These are phyloP conservation scores for Synchiropus splendidus DNA, from an alignment of 2,113 vertebrate species.

Conservation along the genomic window DNA sequence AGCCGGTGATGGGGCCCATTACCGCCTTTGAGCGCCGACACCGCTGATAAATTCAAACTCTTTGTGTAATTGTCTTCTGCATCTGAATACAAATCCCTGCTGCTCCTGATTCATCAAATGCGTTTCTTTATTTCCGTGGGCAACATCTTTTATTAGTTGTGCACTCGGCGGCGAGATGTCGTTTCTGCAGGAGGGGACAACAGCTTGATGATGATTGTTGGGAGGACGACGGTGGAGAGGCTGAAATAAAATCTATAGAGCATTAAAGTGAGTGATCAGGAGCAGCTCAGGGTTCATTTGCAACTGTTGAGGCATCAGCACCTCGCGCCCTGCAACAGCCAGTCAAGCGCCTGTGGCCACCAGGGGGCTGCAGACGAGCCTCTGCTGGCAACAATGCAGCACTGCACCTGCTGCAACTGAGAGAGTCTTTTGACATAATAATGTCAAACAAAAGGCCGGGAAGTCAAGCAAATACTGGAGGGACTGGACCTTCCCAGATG, in stretches of 20 bases:
- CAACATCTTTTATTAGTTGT: slow-evolving; percentile 98
- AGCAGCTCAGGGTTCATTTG: slow-evolving; percentile 93
- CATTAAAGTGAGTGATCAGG: slow-evolving; percentile 99
- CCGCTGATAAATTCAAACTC: slow-evolving; percentile 83
- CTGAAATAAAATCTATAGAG: slow-evolving; percentile 99
- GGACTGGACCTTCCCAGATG: too few species aligned
- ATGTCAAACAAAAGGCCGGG: slow-evolving; percentile 17
- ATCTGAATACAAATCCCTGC: slow-evolving; percentile 81
- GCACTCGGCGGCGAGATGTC: slow-evolving; percentile 94
- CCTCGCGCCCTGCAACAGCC: slow-evolving; percentile 89
- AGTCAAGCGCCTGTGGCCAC: slow-evolving; percentile 43
- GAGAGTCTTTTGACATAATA: slow-evolving; percentile 26
- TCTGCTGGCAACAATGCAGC: slow-evolving; percentile 72
- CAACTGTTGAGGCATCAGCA: slow-evolving; percentile 97
- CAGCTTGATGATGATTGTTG: slow-evolving; percentile 98
- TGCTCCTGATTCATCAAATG: slow-evolving; percentile 97
- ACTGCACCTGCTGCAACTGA: slow-evolving; percentile 60
- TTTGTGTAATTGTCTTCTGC: slow-evolving; percentile 90
- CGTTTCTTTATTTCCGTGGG: slow-evolving; percentile 97
- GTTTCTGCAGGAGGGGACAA: slow-evolving; percentile 95
- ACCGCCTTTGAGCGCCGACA: slow-evolving; percentile 79
- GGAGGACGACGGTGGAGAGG: slow-evolving; percentile 89
- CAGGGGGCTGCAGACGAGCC: too few species aligned
- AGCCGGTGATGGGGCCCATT: slow-evolving; percentile 54
- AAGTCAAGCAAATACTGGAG: slow-evolving; percentile 1